Percentiles rank a stretch among this genome's conserved stretches.
Conservation (phyloP, 2,797 vertebrate genomes). For the Alca torda region DNA sequence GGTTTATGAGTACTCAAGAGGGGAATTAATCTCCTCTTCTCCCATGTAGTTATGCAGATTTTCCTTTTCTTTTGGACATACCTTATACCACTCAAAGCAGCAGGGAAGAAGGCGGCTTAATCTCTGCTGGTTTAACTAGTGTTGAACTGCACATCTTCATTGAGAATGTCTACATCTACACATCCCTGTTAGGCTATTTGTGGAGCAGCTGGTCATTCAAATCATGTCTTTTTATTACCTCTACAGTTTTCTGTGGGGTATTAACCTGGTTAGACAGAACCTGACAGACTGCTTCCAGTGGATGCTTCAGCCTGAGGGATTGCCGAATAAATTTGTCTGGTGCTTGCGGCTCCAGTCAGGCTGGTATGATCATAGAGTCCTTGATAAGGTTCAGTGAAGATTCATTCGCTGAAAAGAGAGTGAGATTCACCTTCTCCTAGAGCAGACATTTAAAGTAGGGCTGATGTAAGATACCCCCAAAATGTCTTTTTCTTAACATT, state of each 20-base stretch:
- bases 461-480: background rate
- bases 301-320: background rate
- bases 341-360: background rate
- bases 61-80: background rate
- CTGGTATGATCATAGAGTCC: fast-evolving
- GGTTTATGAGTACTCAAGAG: background rate
- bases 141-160: no score
- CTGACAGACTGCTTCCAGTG: background rate
- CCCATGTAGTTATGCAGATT: background rate
- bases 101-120: background rate
- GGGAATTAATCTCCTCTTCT: background rate
- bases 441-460: background rate
- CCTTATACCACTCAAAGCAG: background rate
- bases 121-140: background rate
- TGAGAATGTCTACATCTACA: background rate
- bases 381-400: background rate
- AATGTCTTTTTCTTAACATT: fast-evolving
- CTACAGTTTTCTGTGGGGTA: background rate
- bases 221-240: background rate
- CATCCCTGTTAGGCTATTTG: background rate
- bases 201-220: background rate
- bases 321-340: background rate
- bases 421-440: background rate
- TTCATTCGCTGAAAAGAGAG: fast-evolving
- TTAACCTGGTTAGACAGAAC: background rate